Evolutionary conservation across 1,140 invertebrate genomes (phyloP).

Genomic region (Patella vulgata): DNA sequence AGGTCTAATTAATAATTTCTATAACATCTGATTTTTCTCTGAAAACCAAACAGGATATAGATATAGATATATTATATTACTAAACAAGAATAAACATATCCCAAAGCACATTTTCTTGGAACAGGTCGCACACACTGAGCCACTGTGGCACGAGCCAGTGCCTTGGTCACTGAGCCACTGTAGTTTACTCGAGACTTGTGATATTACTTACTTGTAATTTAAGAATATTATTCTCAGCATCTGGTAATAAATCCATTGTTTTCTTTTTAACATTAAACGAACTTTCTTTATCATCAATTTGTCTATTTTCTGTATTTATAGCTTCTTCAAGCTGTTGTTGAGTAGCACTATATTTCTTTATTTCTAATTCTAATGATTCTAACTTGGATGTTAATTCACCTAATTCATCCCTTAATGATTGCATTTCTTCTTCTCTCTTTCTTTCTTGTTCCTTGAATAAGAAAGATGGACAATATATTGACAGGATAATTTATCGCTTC

Average conservation of each 20-base stretch:
- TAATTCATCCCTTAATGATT: constrained; percentile 55
- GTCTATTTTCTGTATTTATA: constrained; percentile 32
- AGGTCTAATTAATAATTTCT: no score
- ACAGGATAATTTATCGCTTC: no score
- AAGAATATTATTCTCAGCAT: constrained; percentile 74
- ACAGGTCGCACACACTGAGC: no score
- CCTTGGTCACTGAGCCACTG: no score
- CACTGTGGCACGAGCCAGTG: no score
- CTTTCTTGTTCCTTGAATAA: constrained; percentile 59
- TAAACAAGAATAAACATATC: no score
- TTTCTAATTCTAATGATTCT: constrained; percentile 53
- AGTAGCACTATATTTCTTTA: constrained; percentile 53
- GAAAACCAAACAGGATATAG: no score
- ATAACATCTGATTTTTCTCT: no score
- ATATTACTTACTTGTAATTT: constrained; percentile 69
- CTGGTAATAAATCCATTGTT: constrained; percentile 73
- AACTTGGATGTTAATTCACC: constrained; percentile 46
- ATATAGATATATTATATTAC: neutral
- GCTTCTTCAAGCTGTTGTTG: constrained; percentile 62
- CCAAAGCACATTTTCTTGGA: no score
- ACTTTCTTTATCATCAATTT: constrained; percentile 58
- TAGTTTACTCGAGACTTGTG: no score
- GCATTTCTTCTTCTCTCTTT: constrained; percentile 60
- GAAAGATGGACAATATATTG: neutral
- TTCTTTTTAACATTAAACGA: constrained; percentile 69